Base-by-base conservation (phyloP, 2,888 invertebrate species). In the Boloria euphrosyne region DNA sequence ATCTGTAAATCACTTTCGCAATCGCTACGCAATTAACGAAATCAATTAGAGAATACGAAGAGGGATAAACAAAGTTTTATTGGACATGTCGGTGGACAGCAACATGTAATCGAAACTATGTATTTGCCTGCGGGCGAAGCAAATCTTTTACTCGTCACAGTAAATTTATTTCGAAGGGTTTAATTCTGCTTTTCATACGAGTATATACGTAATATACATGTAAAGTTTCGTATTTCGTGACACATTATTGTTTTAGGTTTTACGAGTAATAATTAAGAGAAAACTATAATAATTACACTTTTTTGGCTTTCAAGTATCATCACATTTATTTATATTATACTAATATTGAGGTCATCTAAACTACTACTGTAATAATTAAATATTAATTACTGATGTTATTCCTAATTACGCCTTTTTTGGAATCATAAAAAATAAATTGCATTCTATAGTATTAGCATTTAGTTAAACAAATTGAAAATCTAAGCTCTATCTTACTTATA, bases 71-170 rank as follows among this genome's bases (percentile, higher is more conserved):
- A 57, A 27, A 4, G 17, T 58, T 46, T 13, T 51, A 58, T 51
- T 38, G 50, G 17, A 52, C 22, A 17, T 52, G 46, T 14, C 4
- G 14, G 14, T 31, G 46, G 38, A 51, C 50, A 22, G 22, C 51
- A 17, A 10, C 50, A 52, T 31, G 31, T 18, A 18, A 5, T 46
- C 51, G 52, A 38, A 58, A 38, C 31, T 31, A 38, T 4, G 38
- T 65, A 47, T 59, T 65, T 65, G 52, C 59, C 64, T 65, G 64
- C 64, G 64, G 64, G 64, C 52, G 58, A 53, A 51, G 58, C 52
- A 64, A 64, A 64, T 64, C 64, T 64, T n/a, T 64, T 58, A 47
- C 64, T 46, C 16, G 46, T 58, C 31, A 46, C 31, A 31, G 5
- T 58, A 57, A 16, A 38, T 31, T 13, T 31, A 16, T 38, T 59